Conservation (phyloP, 2,797 vertebrate species). For the Myiothlypis coronata region DNA sequence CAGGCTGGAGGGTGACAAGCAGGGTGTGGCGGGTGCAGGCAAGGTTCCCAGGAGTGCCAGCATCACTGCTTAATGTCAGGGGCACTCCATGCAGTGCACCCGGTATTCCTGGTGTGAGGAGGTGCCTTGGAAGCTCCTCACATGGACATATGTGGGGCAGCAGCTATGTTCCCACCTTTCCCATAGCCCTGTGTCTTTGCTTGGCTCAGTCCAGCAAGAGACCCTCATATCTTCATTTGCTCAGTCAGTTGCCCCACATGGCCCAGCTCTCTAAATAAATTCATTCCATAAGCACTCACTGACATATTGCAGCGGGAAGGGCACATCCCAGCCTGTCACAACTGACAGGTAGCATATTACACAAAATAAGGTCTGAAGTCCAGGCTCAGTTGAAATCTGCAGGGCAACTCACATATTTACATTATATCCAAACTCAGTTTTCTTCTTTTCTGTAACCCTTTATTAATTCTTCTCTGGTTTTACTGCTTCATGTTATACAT, state of each 20-base stretch:
- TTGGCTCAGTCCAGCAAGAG: background rate
- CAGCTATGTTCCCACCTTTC: background rate
- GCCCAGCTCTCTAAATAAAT: background rate
- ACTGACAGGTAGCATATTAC: background rate
- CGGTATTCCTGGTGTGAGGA: background rate
- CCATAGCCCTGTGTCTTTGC: fast-evolving
- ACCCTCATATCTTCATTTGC: background rate
- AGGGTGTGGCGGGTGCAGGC: fast-evolving
- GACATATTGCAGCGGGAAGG: background rate
- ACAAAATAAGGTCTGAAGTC: background rate
- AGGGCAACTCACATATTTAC: background rate
- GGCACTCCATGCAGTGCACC: background rate
- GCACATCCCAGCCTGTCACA: background rate
- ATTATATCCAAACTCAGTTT: background rate
- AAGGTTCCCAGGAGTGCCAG: background rate
- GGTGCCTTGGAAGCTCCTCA: fast-evolving
- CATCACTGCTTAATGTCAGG: fast-evolving
- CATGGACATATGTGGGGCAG: fast-evolving
- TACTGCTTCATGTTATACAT: background rate
- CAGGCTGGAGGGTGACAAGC: background rate
- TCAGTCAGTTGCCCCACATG: background rate
- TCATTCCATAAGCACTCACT: background rate
- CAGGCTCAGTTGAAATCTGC: background rate
- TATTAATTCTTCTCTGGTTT: background rate
- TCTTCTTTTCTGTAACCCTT: background rate